Percentiles rank a stretch among this genome's conserved stretches.
These are phyloP conservation scores for Axinella damicornis DNA, from an alignment of 37 sponge, comb jelly and placozoan species.

Conservation along the genomic window DNA sequence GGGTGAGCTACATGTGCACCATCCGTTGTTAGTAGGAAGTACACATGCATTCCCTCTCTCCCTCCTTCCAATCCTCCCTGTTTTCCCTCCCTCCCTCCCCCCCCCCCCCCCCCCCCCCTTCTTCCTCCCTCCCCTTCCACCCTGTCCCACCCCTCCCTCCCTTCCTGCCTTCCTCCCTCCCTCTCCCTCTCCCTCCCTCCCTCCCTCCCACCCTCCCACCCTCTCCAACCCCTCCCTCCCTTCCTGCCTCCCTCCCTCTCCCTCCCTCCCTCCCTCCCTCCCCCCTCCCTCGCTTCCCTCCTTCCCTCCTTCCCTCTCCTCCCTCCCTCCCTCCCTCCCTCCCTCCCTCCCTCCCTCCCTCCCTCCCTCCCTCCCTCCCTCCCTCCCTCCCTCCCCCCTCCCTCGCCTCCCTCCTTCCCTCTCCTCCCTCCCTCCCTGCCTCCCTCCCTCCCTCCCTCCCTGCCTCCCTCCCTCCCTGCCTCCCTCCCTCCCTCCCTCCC, in stretches of 20 bases:
- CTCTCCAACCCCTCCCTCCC: background rate
- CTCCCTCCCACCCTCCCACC: too few relatives aligned
- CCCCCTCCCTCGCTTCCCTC: background rate
- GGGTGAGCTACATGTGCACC: slow-evolving; percentile 37
- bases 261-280: background rate
- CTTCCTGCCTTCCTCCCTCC: background rate
- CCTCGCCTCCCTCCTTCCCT: too few relatives aligned
- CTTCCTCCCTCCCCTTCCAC: background rate
- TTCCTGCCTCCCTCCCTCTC: background rate
- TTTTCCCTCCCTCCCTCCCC: too few relatives aligned
- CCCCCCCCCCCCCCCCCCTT: background rate
- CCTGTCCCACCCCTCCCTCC: background rate
- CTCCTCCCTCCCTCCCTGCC: background rate
- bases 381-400: too few relatives aligned
- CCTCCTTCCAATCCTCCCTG: background rate
- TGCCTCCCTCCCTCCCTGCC: background rate
- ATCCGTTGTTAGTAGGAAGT: background rate
- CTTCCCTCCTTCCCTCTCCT: too few relatives aligned
- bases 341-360: background rate
- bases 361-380: background rate
- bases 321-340: background rate
- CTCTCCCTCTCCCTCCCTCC: too few relatives aligned
- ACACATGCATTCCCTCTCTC: too few relatives aligned
- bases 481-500: background rate
- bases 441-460: background rate